These are phyloP conservation scores for Drosophila bocki DNA, from an alignment of 1,140 invertebrate genomes.

Conservation along the genomic window DNA sequence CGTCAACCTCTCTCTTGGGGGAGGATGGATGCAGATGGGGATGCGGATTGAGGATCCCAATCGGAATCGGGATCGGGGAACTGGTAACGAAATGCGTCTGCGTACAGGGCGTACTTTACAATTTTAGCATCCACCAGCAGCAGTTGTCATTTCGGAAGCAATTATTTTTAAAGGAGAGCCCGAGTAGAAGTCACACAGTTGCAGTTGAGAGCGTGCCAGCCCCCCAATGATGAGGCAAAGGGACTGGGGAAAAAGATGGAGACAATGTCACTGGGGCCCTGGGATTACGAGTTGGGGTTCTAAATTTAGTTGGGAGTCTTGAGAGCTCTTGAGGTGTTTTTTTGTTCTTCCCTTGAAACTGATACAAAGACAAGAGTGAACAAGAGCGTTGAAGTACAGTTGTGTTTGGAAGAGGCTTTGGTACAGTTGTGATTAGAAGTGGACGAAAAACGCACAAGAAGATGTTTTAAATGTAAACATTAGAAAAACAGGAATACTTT, in stretches of 20 bases:
- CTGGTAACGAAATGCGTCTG: slow-evolving; percentile 37
- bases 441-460: neutral
- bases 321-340: slow-evolving; percentile 45
- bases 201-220: slow-evolving; percentile 47
- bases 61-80: slow-evolving; percentile 11
- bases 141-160: slow-evolving; percentile 84
- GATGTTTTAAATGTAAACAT: neutral
- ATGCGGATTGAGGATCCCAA: slow-evolving; percentile 3
- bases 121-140: slow-evolving; percentile 55
- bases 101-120: slow-evolving; percentile 47
- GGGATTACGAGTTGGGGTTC: slow-evolving; percentile 58
- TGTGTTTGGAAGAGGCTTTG: neutral
- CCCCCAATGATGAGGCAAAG: slow-evolving; percentile 42
- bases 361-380: slow-evolving; percentile 29
- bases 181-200: slow-evolving; percentile 29
- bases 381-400: slow-evolving; percentile 19
- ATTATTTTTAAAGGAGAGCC: slow-evolving; percentile 81
- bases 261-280: slow-evolving; percentile 50
- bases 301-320: slow-evolving; percentile 43
- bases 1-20: slow-evolving; percentile 46
- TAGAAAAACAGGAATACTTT: neutral
- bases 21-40: slow-evolving; percentile 9
- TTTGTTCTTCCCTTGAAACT: slow-evolving; percentile 25
- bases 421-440: slow-evolving; percentile 40
- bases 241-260: slow-evolving; percentile 28